Base-by-base conservation (phyloP, 2,888 invertebrate species). In the Chalcis sispes region DNA sequence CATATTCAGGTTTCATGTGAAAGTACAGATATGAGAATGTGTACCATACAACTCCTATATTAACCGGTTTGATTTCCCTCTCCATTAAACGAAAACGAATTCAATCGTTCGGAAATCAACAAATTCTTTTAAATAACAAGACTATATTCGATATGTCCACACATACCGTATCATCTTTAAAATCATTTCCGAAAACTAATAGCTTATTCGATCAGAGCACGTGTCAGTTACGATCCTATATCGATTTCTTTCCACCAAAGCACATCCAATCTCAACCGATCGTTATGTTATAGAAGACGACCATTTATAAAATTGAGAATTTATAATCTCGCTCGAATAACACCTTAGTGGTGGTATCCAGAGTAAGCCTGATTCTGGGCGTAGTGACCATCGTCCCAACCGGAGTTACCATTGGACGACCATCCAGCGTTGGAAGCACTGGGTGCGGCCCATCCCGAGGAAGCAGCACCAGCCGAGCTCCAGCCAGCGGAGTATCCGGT, bases 281-380 rank as follows among this genome's bases (percentile, higher is more conserved):
- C 25, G 40, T n/a, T 50, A 15, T 10, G 52, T 20, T 4, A 58
- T 23, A 20, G 48, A 70, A 70, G 29, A 50, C 23, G 54, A 27
- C 10, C 29, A 54, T 20, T 32, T 23, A 10, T 25, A 25, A 54
- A 23, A 20, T 23, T 13, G 2, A n/a, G 25, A 13, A 52, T 23
- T 46, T 4, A 62, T 27, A 1, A 8, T 27, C 27, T 50, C 36
- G 18, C 50, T 3, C 15, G 29, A 7, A n/a, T n/a, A 2, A n/a
- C 20, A 4, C 1, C 20, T 67, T 83, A 85, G 69, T 83, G 86
- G 67, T 87, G 87, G 71, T 89, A 88, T 56, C 87, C 87, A 7
- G 85, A 84, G 79, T 84, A 88, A 18, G 86, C 87, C 71, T 87
- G 87, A 79, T 78, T 83, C 71, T 87, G 88, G 2, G 83, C 75